Evolutionary conservation across 2,888 invertebrate genomes (phyloP), one percentile per base, ranked within the genome.

Genomic region (Stenchaetothrips biformis): DNA sequence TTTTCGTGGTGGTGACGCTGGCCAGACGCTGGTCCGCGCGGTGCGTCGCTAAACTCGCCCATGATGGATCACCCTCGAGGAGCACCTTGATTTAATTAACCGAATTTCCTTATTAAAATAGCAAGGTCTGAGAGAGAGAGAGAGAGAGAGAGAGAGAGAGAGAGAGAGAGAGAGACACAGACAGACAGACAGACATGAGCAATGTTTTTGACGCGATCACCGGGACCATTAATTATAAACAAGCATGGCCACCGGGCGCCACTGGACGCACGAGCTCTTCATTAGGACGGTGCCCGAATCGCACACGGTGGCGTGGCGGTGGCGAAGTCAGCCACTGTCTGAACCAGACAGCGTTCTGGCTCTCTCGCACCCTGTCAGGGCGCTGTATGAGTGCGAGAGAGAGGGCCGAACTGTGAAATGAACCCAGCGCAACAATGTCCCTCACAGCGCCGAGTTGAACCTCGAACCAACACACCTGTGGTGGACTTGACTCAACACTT

Each of bases 21-120:
- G 37, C 37, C 37, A 37, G 37, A 37, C 25, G 67, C 67, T 74
- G 67, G 21, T 25, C 67, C 67, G 67, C 67, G 67, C 67, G 67
- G 67, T 21, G 67, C 67, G 67, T 9, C 21, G 11, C 25, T 74
- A 74, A 74, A 74, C 67, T 74, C 13, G 59, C 59, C 16, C 59
- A 25, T 74, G 67, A 74, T 74, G 67, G 67, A 74, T 74, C 25
- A 74, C 67, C 21, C 67, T 25, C 67, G 21, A 25, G 1, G 21
- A 21, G 67, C 67, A 11, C 25, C 67, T 21, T 74, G 67, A 74
- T 74, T 74, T 74, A 74, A 74, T 74, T 74, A 74, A 74, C 67
- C 67, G 67, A 74, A 74, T 74, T 74, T 74, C 67, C 21, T 74
- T 74, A 74, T 67, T 74, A 74, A 74, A 74, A 74, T 74, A 74